Evolutionary conservation across 2,888 invertebrate species (phyloP).

Genomic region (Nymphalis polychloros): DNA sequence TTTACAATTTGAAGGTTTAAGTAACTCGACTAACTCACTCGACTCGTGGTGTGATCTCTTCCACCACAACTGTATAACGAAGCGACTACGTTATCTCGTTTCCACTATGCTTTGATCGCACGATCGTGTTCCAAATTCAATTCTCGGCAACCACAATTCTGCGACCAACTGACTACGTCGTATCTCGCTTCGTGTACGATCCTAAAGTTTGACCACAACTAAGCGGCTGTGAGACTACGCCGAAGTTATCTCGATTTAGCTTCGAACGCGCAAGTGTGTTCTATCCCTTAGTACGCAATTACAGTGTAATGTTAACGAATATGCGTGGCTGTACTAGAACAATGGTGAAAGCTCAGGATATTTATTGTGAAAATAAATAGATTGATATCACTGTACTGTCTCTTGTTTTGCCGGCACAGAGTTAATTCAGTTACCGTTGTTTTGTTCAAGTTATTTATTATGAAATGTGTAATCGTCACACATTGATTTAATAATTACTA

Average conservation of each 20-base stretch:
- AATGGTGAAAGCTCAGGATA: slow-evolving; percentile 21
- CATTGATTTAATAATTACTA: background rate
- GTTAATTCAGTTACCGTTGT: background rate
- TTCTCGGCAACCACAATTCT: background rate
- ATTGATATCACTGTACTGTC: slow-evolving; percentile 7
- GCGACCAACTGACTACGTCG: background rate
- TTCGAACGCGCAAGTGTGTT: background rate
- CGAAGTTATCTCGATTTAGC: background rate
- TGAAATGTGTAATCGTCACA: background rate
- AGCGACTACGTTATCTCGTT: slow-evolving; percentile 4
- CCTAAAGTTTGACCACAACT: background rate
- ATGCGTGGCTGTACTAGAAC: slow-evolving; percentile 9
- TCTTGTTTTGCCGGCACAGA: slow-evolving; percentile 5
- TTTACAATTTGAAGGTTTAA: no score
- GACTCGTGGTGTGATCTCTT: background rate
- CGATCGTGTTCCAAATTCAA: background rate
- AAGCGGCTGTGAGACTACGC: background rate
- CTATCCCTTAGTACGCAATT: background rate
- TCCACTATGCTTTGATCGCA: background rate
- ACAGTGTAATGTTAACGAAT: background rate
- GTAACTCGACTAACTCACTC: no score
- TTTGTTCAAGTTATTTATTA: background rate
- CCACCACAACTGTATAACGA: background rate
- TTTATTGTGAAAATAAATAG: slow-evolving; percentile 5
- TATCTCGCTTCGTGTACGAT: background rate